Evolutionary conservation across 1,140 invertebrate genomes (phyloP), one percentile per base, ranked within the genome.

Genomic region (Pollicipes pollicipes): DNA sequence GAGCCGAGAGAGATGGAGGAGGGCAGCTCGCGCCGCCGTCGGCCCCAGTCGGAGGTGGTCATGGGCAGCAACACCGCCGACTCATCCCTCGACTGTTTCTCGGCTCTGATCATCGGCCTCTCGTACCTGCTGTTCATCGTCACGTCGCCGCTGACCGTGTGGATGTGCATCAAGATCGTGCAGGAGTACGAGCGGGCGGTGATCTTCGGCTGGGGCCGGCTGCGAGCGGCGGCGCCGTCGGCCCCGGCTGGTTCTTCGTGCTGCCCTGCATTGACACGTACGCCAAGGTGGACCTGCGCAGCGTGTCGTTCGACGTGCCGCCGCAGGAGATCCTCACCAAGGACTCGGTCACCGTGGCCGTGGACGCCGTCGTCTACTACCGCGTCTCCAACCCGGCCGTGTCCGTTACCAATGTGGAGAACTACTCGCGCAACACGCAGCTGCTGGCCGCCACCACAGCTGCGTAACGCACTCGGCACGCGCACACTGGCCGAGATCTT

Each of bases 231-330:
- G 93, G 91, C 30, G 91, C 91, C 72, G 92, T 91, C 80, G 93
- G 93, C 74, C 92, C 88, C 66, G 90, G 89, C 28, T 85, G 90
- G 72, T 94, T 95, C 77, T 94, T 95, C 78, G 85, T 95, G 16
- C 81, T 94, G 66, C 91, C 93, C 0, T 96, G 93, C 77, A 88
- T 95, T 71, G 93, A 96, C 77, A 89, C 87, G 29, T 95, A 93
- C 76, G 86, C 88, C 64, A 91, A 90, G 78, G 90, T 93, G 4
- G 92, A 95, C 77, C 80, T 95, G 67, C 83, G 92, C 70, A 90
- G 89, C 13, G 85, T 77, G 31, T 70, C 72, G 13, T 72, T 72
- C 72, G 72, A 72, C 32, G 72, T 72, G 81, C 82, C n/a, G n/a
- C n/a, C n/a, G n/a, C n/a, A n/a, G n/a, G n/a, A n/a, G n/a, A n/a